Evolutionary conservation across 2,888 invertebrate genomes (phyloP), one percentile per base, ranked within the genome.

Genomic region (Euspilapteryx auroguttella): DNA sequence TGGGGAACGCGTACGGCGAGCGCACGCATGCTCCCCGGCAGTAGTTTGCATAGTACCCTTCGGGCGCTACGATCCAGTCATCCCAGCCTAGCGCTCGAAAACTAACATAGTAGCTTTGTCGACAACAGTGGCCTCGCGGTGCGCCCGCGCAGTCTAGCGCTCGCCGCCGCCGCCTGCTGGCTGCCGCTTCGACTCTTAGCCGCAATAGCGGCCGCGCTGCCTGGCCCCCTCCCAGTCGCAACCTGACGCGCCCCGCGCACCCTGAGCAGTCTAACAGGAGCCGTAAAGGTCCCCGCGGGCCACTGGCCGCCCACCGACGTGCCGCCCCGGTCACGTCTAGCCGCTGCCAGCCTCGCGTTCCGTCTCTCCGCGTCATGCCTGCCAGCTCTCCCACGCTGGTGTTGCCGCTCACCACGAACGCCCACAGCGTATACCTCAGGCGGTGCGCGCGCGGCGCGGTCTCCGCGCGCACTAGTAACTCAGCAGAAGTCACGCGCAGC

Each of bases 31-130:
- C 89, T 39, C 94, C 94, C 48, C 89, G 83, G 71, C 94, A 94
- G 69, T 93, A 94, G 68, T 94, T 94, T 33, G 94, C 94, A 66
- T 89, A 90, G 77, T 94, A 94, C 42, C 94, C 93, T 48, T 85
- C 82, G 14, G 91, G 91, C 39, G 89, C 89, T 43, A 93, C 89
- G 52, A 94, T 92, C 93, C 93, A 94, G 75, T 94, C 92, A 66
- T 93, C 91, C 94, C 94, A 94, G 42, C 93, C 93, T 28, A 94
- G 79, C 45, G 89, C 86, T 52, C 87, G 86, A 76, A 94, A 94
- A 62, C 87, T 90, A 46, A 94, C 92, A 78, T 92, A 94, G 75
- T 94, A 91, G 27, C 87, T 82, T 64, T 94, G 88, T 51, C 92
- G 91, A 66, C 94, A 94, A 56, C 89, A 89, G 42, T 61, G 59